These are phyloP conservation scores for Polydrusus pterygomalis DNA, from an alignment of 2,888 invertebrate genomes.

Conservation along the genomic window DNA sequence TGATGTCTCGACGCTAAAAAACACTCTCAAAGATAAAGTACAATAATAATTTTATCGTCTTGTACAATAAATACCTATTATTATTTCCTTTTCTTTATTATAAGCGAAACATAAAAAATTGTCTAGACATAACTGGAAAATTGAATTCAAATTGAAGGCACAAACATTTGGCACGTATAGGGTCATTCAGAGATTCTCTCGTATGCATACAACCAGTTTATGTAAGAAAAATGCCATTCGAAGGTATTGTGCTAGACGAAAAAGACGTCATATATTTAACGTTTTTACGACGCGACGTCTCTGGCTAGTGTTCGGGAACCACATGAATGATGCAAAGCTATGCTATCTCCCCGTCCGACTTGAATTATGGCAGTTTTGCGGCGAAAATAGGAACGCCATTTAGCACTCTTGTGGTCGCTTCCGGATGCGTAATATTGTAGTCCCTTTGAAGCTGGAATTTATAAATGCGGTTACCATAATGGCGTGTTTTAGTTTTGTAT, in stretches of 20 bases:
- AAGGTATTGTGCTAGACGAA: constrained; percentile 48
- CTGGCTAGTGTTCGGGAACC: constrained; percentile 50
- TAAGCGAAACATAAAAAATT: not conserved
- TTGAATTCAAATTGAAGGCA: constrained; percentile 24
- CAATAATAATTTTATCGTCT: too few species aligned
- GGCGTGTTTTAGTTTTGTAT: constrained; percentile 4
- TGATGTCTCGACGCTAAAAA: too few species aligned
- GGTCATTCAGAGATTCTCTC: constrained; percentile 14
- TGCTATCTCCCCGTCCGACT: constrained; percentile 53
- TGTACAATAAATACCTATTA: too few species aligned
- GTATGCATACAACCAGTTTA: constrained; percentile 23
- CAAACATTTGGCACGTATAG: constrained; percentile 33
- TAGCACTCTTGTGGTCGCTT: constrained; percentile 49
- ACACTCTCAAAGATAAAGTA: too few species aligned
- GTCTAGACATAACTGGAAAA: constrained; percentile 30
- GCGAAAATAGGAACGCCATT: constrained; percentile 55
- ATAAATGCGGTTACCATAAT: constrained; percentile 19
- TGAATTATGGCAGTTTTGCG: constrained; percentile 56
- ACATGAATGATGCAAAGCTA: constrained; percentile 57
- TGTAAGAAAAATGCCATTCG: constrained; percentile 31
- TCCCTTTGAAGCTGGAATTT: constrained; percentile 25
- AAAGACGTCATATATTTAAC: constrained; percentile 51
- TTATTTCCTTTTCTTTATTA: not conserved
- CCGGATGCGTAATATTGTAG: constrained; percentile 33
- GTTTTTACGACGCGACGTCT: constrained; percentile 42